Evolutionary conservation across 2,888 invertebrate genomes (phyloP).

Genomic region (Phorcus lineatus): DNA sequence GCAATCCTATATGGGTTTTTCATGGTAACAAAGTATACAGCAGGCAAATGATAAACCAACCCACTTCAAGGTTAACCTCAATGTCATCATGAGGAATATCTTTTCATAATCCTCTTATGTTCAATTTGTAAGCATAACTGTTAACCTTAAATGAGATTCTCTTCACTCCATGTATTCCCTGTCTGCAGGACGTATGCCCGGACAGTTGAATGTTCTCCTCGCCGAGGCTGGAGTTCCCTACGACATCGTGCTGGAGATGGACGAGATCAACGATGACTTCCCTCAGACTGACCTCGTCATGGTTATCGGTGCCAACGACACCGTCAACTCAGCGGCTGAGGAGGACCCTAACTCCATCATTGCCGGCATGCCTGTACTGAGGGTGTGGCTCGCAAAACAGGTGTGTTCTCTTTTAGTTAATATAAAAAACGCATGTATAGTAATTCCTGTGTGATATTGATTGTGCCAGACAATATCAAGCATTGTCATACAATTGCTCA

Average conservation of each 20-base stretch:
- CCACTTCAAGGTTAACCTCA: too few relatives aligned
- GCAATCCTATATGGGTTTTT: too few relatives aligned
- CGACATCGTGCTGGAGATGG: constrained; percentile 92
- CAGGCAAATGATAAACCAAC: too few relatives aligned
- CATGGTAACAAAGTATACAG: too few relatives aligned
- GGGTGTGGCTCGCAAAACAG: constrained; percentile 91
- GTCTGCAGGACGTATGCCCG: constrained; percentile 88
- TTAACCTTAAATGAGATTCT: too few relatives aligned
- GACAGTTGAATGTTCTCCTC: constrained; percentile 91
- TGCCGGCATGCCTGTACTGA: constrained; percentile 93
- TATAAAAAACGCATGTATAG: too few relatives aligned
- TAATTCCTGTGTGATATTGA: too few relatives aligned
- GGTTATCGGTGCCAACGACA: constrained; percentile 93
- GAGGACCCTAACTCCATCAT: constrained; percentile 93
- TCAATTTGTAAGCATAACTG: too few relatives aligned
- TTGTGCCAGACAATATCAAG: too few relatives aligned
- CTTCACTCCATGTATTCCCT: neutral
- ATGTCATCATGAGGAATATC: too few relatives aligned
- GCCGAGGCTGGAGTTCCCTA: constrained; percentile 96
- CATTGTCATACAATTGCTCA: too few relatives aligned
- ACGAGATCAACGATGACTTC: constrained; percentile 93
- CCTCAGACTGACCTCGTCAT: constrained; percentile 88
- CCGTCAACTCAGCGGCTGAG: constrained; percentile 92
- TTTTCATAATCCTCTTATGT: too few relatives aligned
- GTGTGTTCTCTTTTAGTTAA: constrained; percentile 74